Percentiles rank a stretch among this genome's conserved stretches.
Conservation (phyloP, 2,113 vertebrate genomes). For the Apaloderma vittatum region DNA sequence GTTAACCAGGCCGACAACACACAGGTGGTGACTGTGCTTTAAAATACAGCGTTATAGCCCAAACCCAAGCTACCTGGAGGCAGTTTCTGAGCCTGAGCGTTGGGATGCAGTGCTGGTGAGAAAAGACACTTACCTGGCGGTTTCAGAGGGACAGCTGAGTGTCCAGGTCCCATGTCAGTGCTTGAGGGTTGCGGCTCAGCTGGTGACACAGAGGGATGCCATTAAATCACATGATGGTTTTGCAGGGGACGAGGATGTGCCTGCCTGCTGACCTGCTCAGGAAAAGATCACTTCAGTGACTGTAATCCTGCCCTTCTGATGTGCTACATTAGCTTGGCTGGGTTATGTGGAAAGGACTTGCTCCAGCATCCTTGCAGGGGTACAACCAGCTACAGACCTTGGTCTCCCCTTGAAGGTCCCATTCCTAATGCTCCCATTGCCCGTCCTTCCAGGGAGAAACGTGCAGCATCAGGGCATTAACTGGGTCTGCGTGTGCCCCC, state of each 20-base stretch:
- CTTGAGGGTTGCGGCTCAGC: neutral
- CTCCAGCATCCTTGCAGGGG: neutral
- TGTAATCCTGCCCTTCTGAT: neutral
- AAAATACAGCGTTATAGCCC: neutral
- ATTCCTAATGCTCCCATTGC: neutral
- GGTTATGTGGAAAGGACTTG: neutral
- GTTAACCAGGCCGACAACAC: neutral
- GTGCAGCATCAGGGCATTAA: rapidly evolving
- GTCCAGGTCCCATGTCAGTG: neutral
- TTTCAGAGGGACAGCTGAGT: neutral
- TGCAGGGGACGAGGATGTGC: neutral
- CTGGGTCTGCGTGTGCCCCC: neutral
- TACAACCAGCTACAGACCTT: neutral
- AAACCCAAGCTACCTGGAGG: neutral
- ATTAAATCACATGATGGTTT: neutral
- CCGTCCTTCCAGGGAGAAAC: neutral
- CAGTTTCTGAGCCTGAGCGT: neutral
- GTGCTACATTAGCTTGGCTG: rapidly evolving
- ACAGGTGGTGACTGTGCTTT: neutral
- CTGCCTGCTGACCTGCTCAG: neutral
- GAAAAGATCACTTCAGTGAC: neutral
- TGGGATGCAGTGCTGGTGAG: neutral
- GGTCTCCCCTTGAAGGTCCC: neutral
- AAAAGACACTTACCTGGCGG: neutral
- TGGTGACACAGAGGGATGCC: neutral